Evolutionary conservation across 2,888 invertebrate species (phyloP), one percentile per base, ranked within the genome.

Genomic region (Leptarthrus brevirostris): DNA sequence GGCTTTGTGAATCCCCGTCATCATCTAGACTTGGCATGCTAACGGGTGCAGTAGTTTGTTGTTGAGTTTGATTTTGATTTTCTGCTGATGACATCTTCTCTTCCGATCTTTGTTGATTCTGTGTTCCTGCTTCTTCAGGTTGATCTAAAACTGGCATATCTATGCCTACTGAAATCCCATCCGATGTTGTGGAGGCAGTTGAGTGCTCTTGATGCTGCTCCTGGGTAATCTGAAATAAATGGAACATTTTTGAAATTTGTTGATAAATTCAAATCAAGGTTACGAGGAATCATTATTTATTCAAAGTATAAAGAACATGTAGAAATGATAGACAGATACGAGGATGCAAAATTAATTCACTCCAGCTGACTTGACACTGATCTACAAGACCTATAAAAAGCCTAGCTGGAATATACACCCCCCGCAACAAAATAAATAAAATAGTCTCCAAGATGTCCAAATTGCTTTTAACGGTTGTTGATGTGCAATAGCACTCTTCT

Each of bases 11-110:
- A 49, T 85, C 83, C 36, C 82, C 84, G 74, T 86, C 86, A 77
- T 85, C 85, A 72, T 86, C 85, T 75, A 85, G 77, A 75, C 86
- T 85, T 18, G 85, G 85, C 85, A 85, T 85, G 72, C 84, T 85
- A 8, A 85, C 85, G 0, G 86, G 82, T 4, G 80, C 82, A 10
- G 79, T 76, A 36, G 79, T 74, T 12, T 40, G 22, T 26, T 73
- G 73, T 52, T 74, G 72, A 3, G 8, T 3, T 30, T 74, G 74
- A 8, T 79, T 75, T 56, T 74, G 30, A 22, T 78, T 76, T 52
- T 72, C 71, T 54, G 10, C 44, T 18, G 26, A 6, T 52, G 22
- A 8, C 24, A 16, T 66, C 53, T 75, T 73, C 8, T 73, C 73
- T 3, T 75, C 52, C 24, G 75, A n/a, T 30, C 20, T 71, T 30